These are phyloP conservation scores for Andrena chrysosceles DNA, from an alignment of 2,888 invertebrate species.

Conservation along the genomic window DNA sequence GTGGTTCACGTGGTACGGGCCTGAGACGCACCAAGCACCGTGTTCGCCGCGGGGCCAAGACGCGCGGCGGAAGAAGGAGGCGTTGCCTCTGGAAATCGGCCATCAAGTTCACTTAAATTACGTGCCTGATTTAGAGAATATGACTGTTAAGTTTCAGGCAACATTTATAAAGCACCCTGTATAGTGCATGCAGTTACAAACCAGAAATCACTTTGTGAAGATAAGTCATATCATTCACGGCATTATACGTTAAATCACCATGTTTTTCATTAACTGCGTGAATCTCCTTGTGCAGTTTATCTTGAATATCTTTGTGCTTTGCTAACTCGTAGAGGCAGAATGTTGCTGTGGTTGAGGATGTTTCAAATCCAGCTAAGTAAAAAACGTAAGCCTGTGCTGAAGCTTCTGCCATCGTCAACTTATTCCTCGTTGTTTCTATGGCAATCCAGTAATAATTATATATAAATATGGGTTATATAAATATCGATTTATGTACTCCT, in stretches of 20 bases:
- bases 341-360: conserved; percentile 85
- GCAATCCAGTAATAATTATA: neutral
- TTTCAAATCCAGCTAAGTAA: conserved; percentile 86
- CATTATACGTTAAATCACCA: conserved; percentile 83
- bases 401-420: conserved; percentile 82
- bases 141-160: no score
- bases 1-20: no score
- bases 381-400: conserved; percentile 85
- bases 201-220: conserved; percentile 84
- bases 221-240: conserved; percentile 85
- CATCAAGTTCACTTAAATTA: no score
- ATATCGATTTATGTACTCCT: neutral
- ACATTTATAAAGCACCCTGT: no score
- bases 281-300: conserved; percentile 84
- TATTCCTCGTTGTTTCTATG: conserved; percentile 4
- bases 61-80: no score
- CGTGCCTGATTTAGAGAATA: no score
- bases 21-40: no score
- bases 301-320: conserved; percentile 83
- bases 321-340: conserved; percentile 85
- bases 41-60: no score
- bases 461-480: neutral
- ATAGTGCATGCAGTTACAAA: conserved; percentile 60
- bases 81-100: no score
- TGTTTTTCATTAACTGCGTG: conserved; percentile 78